phyloP scores from a whole-genome alignment of 2,113 vertebrate species.

The Grantiella picta region DNA sequence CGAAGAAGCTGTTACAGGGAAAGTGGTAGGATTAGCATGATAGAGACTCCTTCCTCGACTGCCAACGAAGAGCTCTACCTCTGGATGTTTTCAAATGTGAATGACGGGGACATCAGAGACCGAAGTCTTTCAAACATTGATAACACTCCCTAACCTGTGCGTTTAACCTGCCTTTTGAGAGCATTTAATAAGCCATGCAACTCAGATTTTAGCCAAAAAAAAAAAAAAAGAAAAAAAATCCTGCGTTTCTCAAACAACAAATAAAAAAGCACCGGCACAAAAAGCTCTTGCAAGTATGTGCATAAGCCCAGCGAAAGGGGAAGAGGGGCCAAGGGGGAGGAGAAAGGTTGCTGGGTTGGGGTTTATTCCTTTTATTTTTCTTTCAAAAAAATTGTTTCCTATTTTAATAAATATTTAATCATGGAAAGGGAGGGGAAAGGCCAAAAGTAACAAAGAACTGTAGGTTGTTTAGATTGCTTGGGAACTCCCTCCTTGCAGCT shows the following conservation, averaged over 20 bases:
- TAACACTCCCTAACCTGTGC: background rate
- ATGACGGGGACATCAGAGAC: background rate
- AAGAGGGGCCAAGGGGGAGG: background rate
- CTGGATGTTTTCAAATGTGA: background rate
- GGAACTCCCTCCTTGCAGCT: conserved; percentile 76
- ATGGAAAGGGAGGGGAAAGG: conserved; percentile 32
- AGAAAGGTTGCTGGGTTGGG: background rate
- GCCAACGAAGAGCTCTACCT: background rate
- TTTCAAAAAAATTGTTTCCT: background rate
- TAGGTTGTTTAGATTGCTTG: conserved; percentile 81
- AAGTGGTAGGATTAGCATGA: background rate
- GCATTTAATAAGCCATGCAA: background rate
- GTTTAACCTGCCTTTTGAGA: background rate
- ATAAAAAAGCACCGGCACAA: background rate
- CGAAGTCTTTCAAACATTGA: background rate
- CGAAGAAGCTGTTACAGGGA: background rate
- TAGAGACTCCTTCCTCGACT: background rate
- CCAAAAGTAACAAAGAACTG: conserved; percentile 74
- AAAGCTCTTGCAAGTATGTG: conserved; percentile 48
- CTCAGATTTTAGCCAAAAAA: background rate
- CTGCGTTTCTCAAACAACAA: background rate
- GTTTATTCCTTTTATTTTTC: background rate
- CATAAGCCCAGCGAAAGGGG: conserved; percentile 8
- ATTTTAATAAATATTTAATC: conserved; percentile 75
- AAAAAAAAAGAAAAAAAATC: background rate